Evolutionary conservation across 2,113 vertebrate species (phyloP).

Genomic region (Rousettus leschenaultii): DNA sequence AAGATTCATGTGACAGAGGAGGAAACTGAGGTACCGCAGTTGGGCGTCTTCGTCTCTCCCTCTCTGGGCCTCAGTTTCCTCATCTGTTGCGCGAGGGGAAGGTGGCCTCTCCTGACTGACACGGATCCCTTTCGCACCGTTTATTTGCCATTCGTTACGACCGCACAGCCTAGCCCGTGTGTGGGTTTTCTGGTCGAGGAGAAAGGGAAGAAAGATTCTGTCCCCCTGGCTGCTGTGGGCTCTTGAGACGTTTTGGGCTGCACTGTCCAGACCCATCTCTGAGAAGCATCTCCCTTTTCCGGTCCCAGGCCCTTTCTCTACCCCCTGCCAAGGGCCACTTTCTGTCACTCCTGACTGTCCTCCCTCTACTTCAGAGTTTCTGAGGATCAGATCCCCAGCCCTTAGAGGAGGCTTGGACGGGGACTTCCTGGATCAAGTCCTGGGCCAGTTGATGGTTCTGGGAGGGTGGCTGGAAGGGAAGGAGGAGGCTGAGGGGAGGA

Average conservation of each 20-base stretch:
- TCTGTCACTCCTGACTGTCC: neutral
- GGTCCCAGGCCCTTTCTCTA: neutral
- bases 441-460: neutral
- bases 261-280: neutral
- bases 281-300: conserved; percentile 7
- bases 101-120: neutral
- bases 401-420: neutral
- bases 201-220: too few relatives aligned
- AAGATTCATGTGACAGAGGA: neutral
- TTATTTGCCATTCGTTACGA: neutral
- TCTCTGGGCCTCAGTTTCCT: neutral
- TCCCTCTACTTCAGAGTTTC: neutral
- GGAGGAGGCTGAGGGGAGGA: neutral
- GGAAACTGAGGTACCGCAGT: neutral
- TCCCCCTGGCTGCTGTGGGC: neutral
- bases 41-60: neutral
- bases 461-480: neutral
- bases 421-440: neutral
- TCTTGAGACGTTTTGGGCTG: neutral
- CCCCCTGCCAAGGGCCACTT: neutral
- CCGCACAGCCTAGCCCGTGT: accelerated
- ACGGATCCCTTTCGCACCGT: neutral
- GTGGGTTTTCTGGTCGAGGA: neutral
- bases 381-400: neutral
- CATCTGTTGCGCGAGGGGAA: neutral